These are phyloP conservation scores for Drosophila kanekoi DNA, from an alignment of 2,888 invertebrate species.

Conservation along the genomic window DNA sequence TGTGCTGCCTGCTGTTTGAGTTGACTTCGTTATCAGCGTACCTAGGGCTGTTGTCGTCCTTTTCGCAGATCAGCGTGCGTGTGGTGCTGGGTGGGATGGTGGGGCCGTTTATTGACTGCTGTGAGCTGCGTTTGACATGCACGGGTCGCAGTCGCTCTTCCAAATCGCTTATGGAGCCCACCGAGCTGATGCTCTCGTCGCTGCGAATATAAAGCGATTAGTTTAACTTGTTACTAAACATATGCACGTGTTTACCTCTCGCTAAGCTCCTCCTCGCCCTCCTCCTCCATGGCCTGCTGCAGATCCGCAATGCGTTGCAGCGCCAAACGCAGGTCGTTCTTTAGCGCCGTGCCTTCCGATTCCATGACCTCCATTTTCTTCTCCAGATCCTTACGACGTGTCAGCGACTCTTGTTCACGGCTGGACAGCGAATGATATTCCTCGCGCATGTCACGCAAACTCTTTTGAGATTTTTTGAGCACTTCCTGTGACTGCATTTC, in stretches of 20 bases:
- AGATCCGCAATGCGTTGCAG: constrained; percentile 95
- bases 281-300: constrained; percentile 96
- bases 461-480: constrained; percentile 90
- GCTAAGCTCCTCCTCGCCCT: constrained; percentile 88
- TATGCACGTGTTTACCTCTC: constrained; percentile 77
- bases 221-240: not conserved
- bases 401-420: constrained; percentile 91
- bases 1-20: constrained; percentile 79
- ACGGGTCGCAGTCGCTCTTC: constrained; percentile 84
- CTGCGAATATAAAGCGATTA: constrained; percentile 38
- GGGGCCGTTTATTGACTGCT: constrained; percentile 67
- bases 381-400: constrained; percentile 91
- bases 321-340: constrained; percentile 94
- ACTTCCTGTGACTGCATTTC: constrained; percentile 93
- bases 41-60: constrained; percentile 85
- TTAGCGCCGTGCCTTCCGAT: constrained; percentile 89
- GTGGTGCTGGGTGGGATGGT: constrained; percentile 72
- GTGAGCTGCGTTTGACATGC: constrained; percentile 80
- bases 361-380: constrained; percentile 90
- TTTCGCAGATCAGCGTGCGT: constrained; percentile 83
- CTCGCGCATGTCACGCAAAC: constrained; percentile 91
- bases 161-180: constrained; percentile 83
- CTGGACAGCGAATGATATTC: constrained; percentile 90
- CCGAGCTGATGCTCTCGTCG: constrained; percentile 80
- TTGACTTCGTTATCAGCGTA: constrained; percentile 81